Conservation (phyloP, 2,113 vertebrate genomes). For the Narcine bancroftii region DNA sequence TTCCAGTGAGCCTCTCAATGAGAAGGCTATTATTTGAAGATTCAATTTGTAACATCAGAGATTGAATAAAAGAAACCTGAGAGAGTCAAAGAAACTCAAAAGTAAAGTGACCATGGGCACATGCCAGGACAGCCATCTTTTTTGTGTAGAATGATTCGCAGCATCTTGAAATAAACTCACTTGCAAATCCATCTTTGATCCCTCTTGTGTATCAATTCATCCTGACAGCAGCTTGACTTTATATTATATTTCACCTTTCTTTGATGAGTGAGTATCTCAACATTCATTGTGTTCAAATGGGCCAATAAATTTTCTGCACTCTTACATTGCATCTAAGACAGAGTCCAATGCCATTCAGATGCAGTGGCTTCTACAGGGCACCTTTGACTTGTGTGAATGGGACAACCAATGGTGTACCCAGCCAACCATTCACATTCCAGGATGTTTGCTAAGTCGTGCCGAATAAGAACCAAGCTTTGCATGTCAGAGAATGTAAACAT, state of each 20-base stretch:
- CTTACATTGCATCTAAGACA: not conserved
- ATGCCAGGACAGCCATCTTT: not conserved
- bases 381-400: not conserved
- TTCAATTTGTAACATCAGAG: constrained; percentile 10
- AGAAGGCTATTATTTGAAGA: not conserved
- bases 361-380: too few species aligned
- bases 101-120: not conserved
- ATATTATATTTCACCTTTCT: not conserved
- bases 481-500: too few species aligned
- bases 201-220: not conserved
- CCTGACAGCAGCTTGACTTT: not conserved
- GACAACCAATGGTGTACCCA: not conserved
- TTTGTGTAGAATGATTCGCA: not conserved
- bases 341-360: not conserved
- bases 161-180: not conserved
- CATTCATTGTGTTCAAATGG: not conserved
- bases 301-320: not conserved
- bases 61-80: not conserved
- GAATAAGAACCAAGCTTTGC: too few species aligned
- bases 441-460: not conserved
- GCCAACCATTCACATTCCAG: not conserved
- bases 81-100: not conserved
- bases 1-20: not conserved
- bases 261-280: not conserved
- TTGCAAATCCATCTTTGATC: not conserved